Conservation (phyloP, 2,797 vertebrate genomes). For the Xyrichtys novacula region DNA sequence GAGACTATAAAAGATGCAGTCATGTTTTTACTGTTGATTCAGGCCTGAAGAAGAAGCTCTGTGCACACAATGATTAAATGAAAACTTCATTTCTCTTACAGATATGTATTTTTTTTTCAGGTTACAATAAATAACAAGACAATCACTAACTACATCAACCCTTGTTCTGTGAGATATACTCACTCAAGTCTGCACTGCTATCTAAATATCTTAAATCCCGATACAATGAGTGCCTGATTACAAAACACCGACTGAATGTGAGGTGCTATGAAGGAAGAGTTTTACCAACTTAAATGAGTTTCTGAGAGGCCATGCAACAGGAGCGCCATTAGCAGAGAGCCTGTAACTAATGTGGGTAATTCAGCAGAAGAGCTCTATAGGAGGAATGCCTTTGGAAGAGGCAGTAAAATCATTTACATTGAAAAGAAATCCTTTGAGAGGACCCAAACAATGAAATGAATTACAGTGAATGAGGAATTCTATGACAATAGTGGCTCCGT, state of each 20-base stretch:
- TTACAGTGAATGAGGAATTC: slow-evolving; percentile 35
- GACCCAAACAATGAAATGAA: slow-evolving; percentile 52
- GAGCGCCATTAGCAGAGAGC: slow-evolving; percentile 51
- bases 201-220: slow-evolving; percentile 17
- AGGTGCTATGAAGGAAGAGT: slow-evolving; percentile 6
- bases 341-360: slow-evolving; percentile 77
- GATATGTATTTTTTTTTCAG: too few relatives aligned
- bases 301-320: slow-evolving; percentile 47
- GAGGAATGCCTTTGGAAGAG: slow-evolving; percentile 58
- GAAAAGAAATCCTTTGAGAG: slow-evolving; percentile 61
- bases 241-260: slow-evolving; percentile 20
- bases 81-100: too few relatives aligned
- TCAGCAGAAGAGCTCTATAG: slow-evolving; percentile 60
- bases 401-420: slow-evolving; percentile 72
- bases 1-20: background rate
- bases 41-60: too few relatives aligned
- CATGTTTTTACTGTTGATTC: background rate
- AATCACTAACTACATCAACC: background rate
- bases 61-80: too few relatives aligned
- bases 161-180: background rate
- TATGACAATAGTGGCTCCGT: slow-evolving; percentile 3
- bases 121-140: slow-evolving; percentile 15
- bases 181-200: slow-evolving; percentile 6
- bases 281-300: slow-evolving; percentile 56
- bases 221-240: slow-evolving; percentile 3